These are phyloP conservation scores for Silurus aristotelis DNA, from an alignment of 2,797 vertebrate genomes.

Conservation along the genomic window DNA sequence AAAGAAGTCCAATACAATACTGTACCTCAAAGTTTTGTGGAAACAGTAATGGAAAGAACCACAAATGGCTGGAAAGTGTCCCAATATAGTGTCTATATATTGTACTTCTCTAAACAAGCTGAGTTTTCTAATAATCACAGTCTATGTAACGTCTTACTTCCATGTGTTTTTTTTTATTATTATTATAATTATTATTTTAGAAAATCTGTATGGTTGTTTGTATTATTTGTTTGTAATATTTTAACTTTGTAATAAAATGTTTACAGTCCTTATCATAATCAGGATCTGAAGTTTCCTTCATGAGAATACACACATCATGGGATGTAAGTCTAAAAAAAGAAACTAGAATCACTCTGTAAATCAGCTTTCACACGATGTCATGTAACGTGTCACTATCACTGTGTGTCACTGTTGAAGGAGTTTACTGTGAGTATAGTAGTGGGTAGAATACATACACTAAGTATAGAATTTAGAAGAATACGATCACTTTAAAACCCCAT, in stretches of 20 bases:
- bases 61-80: too few species aligned
- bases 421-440: too few species aligned
- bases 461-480: too few species aligned
- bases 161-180: neutral
- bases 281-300: neutral
- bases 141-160: neutral
- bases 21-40: too few species aligned
- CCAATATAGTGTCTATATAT: too few species aligned
- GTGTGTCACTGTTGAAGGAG: too few species aligned
- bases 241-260: conserved; percentile 2
- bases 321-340: neutral
- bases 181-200: neutral
- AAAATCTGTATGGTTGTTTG: neutral
- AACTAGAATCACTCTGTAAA: neutral
- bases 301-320: neutral
- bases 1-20: too few species aligned
- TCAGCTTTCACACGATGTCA: neutral
- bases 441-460: too few species aligned
- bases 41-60: too few species aligned
- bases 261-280: neutral
- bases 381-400: neutral
- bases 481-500: too few species aligned
- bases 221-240: neutral
- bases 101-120: too few species aligned
- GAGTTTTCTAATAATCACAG: neutral